A percentile compares a stretch with the other conserved stretches of the same genome.
Conservation (phyloP, 2,113 vertebrate species). For the Casuarius casuarius region DNA sequence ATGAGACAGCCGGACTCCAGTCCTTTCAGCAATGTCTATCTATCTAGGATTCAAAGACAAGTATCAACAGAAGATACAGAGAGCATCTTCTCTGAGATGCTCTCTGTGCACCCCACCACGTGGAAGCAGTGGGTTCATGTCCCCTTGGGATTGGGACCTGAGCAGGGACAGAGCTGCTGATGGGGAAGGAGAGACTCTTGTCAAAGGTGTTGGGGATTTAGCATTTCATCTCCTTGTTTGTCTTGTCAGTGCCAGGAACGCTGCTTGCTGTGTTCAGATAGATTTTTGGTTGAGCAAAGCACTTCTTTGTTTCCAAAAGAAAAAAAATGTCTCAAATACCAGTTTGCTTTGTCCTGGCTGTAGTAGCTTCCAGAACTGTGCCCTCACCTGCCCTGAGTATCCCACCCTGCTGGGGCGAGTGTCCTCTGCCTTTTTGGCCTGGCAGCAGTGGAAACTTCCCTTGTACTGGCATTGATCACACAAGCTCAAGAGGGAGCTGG, state of each 20-base stretch:
- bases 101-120: not conserved
- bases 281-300: too few relatives aligned
- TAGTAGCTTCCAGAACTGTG: not conserved
- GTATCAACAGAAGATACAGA: not conserved
- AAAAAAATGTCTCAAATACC: not conserved
- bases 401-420: not conserved
- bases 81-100: not conserved
- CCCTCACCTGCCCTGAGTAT: fast-evolving
- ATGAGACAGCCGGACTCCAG: not conserved
- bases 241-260: not conserved
- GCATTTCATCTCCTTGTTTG: not conserved
- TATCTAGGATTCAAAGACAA: not conserved
- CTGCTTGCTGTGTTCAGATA: too few relatives aligned
- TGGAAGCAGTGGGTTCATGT: not conserved
- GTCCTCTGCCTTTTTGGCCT: not conserved
- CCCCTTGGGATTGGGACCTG: not conserved
- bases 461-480: not conserved
- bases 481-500: not conserved
- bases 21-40: not conserved
- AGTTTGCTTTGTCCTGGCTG: not conserved
- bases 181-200: not conserved
- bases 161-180: not conserved
- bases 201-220: not conserved
- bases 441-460: too few relatives aligned
- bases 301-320: not conserved